Percentiles rank a stretch among this genome's conserved stretches.
Evolutionary conservation across 2,888 invertebrate species (phyloP).

Genomic region (Brachycybe producta): DNA sequence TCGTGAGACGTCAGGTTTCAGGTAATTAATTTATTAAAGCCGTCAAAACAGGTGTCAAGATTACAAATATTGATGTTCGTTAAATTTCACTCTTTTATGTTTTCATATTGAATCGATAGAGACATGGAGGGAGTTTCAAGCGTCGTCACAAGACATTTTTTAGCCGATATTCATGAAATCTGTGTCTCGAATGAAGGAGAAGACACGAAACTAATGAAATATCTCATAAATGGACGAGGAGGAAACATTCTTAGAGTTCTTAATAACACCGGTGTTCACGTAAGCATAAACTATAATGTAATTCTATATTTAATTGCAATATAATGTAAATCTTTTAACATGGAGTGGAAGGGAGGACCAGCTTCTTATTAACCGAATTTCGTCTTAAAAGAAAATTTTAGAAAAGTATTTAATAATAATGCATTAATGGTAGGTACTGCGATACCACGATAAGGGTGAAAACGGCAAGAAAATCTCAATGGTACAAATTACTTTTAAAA

Average conservation of each 20-base stretch:
- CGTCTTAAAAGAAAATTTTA: too few relatives aligned
- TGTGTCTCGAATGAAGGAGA: slow-evolving; percentile 1
- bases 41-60: neutral
- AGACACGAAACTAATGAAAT: slow-evolving; percentile 3
- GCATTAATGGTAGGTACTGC: too few relatives aligned
- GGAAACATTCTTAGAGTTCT: neutral
- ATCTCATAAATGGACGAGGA: slow-evolving; percentile 3
- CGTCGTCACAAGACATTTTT: slow-evolving; percentile 1
- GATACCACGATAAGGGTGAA: too few relatives aligned
- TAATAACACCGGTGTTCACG: neutral
- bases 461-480: too few relatives aligned
- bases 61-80: neutral
- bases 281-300: neutral
- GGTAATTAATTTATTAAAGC: neutral
- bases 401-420: too few relatives aligned
- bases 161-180: slow-evolving; percentile 1
- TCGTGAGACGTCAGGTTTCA: neutral
- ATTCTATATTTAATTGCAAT: too few relatives aligned
- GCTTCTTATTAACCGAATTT: too few relatives aligned
- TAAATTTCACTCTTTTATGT: neutral
- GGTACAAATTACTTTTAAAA: too few relatives aligned
- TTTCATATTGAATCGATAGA: neutral
- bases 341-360: too few relatives aligned
- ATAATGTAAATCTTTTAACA: too few relatives aligned
- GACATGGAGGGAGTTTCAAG: slow-evolving; percentile 4